These are phyloP conservation scores for Epirrita christyi DNA, from an alignment of 2,888 invertebrate genomes.

Conservation along the genomic window DNA sequence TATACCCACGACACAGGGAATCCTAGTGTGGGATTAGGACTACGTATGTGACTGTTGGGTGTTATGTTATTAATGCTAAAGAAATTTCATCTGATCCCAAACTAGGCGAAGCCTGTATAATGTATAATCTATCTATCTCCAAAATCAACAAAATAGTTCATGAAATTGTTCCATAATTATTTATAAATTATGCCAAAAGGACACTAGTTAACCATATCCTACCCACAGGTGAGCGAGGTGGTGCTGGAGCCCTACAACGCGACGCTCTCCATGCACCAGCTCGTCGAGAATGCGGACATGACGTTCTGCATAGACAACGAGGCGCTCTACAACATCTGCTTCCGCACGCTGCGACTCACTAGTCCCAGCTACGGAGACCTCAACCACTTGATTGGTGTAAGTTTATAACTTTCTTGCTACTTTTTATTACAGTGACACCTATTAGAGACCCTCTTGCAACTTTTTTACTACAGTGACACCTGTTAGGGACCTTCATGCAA, in stretches of 20 bases:
- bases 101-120: no score
- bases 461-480: neutral
- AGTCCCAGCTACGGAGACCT: constrained; percentile 93
- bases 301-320: constrained; percentile 92
- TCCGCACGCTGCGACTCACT: constrained; percentile 88
- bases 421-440: constrained; percentile 1
- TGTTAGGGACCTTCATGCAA: neutral
- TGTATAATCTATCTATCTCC: no score
- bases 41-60: no score
- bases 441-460: no score
- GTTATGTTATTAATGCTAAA: no score
- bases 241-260: constrained; percentile 93
- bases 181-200: no score
- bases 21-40: no score
- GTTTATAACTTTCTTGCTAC: constrained; percentile 31
- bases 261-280: constrained; percentile 89
- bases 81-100: no score
- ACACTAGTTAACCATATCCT: no score
- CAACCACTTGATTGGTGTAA: constrained; percentile 89
- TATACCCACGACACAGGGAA: no score
- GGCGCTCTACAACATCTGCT: constrained; percentile 92
- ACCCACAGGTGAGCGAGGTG: constrained; percentile 84
- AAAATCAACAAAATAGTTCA: no score
- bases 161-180: no score
- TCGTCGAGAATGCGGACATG: constrained; percentile 92